Percentiles rank a stretch among this genome's conserved stretches.
Conservation (phyloP, 2,888 invertebrate species). For the Eupelmus urozonus region DNA sequence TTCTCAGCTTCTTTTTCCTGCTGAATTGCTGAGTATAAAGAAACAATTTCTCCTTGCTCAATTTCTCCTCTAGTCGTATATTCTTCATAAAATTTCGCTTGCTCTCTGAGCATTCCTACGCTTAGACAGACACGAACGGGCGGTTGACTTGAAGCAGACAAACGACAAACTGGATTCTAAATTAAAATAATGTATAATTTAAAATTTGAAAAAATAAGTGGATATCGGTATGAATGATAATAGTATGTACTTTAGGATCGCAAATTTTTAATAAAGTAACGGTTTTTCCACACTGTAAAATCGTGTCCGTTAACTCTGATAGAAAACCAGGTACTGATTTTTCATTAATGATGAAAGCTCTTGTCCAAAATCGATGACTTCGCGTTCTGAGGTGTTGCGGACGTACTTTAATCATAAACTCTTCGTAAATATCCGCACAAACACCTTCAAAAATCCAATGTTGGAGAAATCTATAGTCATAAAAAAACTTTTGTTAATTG, state of each 20-base stretch:
- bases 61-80: slow-evolving; percentile 79
- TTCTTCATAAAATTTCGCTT: slow-evolving; percentile 78
- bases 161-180: slow-evolving; percentile 79
- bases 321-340: slow-evolving; percentile 84
- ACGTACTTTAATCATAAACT: slow-evolving; percentile 89
- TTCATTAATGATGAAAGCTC: slow-evolving; percentile 80
- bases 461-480: slow-evolving; percentile 85
- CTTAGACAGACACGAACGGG: slow-evolving; percentile 79
- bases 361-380: slow-evolving; percentile 84
- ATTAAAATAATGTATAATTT: slow-evolving; percentile 44
- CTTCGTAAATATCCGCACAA: slow-evolving; percentile 88
- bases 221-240: too few relatives aligned
- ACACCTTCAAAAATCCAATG: slow-evolving; percentile 92
- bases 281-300: slow-evolving; percentile 87
- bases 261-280: slow-evolving; percentile 85
- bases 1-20: slow-evolving; percentile 67
- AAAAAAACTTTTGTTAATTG: too few relatives aligned
- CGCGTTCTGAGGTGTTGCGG: slow-evolving; percentile 82
- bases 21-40: slow-evolving; percentile 69
- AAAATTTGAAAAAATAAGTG: neutral
- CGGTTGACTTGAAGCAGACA: slow-evolving; percentile 80
- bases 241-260: slow-evolving; percentile 81
- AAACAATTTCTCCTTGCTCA: slow-evolving; percentile 65
- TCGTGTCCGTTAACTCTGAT: slow-evolving; percentile 81
- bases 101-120: slow-evolving; percentile 78